These are phyloP conservation scores for Corydoras maculifer DNA, from an alignment of 2,113 vertebrate genomes.

Conservation along the genomic window DNA sequence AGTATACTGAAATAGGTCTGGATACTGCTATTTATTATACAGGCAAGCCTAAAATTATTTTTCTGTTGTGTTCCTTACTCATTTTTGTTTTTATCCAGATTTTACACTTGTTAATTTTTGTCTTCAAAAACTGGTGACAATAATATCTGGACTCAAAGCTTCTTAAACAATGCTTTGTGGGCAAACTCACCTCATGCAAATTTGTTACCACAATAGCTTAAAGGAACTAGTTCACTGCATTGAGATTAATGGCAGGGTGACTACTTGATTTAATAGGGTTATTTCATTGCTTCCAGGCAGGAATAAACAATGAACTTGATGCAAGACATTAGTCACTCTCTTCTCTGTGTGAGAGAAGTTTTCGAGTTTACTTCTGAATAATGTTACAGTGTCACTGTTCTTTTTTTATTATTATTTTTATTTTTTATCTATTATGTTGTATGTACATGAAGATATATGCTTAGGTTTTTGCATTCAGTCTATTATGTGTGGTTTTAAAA, in stretches of 20 bases:
- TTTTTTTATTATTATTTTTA: too few relatives aligned
- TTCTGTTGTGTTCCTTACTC: not conserved
- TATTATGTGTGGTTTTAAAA: too few relatives aligned
- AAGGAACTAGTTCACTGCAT: constrained; percentile 68
- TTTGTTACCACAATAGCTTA: constrained; percentile 74
- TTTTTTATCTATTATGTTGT: too few relatives aligned
- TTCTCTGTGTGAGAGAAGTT: constrained; percentile 54
- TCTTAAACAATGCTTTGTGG: constrained; percentile 70
- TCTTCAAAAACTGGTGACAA: constrained; percentile 62
- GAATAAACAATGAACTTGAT: constrained; percentile 74
- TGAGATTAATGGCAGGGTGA: constrained; percentile 71
- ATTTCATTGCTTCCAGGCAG: constrained; percentile 64
- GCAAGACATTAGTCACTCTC: constrained; percentile 68
- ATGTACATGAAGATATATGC: too few relatives aligned
- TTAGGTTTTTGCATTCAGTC: too few relatives aligned
- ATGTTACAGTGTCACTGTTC: not conserved
- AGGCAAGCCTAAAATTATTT: not conserved
- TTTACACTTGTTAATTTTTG: constrained; percentile 57
- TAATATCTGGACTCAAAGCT: constrained; percentile 70
- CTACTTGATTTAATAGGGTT: constrained; percentile 74
- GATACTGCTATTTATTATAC: too few relatives aligned
- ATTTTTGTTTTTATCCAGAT: not conserved
- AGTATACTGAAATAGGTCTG: too few relatives aligned
- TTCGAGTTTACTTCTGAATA: constrained; percentile 38
- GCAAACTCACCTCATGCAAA: constrained; percentile 72